Base-by-base conservation (phyloP, 2,888 invertebrate species). In the Empis stercorea region DNA sequence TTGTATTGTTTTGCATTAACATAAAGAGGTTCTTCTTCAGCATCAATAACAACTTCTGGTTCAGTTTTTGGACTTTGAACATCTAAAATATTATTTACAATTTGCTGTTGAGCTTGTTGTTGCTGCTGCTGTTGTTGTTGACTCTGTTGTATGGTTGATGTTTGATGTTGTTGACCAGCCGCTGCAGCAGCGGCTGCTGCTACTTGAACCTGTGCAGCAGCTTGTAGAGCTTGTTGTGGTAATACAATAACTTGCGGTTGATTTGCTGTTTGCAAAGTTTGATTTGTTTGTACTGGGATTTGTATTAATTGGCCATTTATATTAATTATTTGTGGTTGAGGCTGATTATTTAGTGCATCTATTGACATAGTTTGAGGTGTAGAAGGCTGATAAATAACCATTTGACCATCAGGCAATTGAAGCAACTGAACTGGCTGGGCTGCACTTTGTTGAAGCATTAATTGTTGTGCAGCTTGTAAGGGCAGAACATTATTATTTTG, bases 1-100 rank as follows among this genome's bases (percentile, higher is more conserved):
- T 93, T 85, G 72, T 97, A 99, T 66, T 99, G 99, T 61, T 96
- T 87, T 17, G 96, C 96, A 73, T 99, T 99, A 1, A 99, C 99
- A 65, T 97, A 99, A 15, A 99, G 72, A 0, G 97, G 92, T 60
- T 96, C 95, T 62, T 96, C 96, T 64, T 95, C 95, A 0, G 62
- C 59, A 45, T 69, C 69, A 1, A 61, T 62, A 44, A 52, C 56
- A 47, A 60, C 61, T 17, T 63, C 61, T 34, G 61, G 61, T 46
- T 59, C 59, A 36, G 57, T 53, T 4, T 59, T 55, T 23, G 62
- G 57, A 44, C 53, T 58, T 59, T 46, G 56, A 52, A 17, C 43
- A 10, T 32, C 27, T 17, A 56, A 54, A 39, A 56, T 56, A n/a
- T 34, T 34, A 34, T 34, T 10, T n/a, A 34, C 34, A 13, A 34